Evolutionary conservation across 2,888 invertebrate genomes (phyloP), one percentile per base, ranked within the genome.

Genomic region (Euzophera pinguis): DNA sequence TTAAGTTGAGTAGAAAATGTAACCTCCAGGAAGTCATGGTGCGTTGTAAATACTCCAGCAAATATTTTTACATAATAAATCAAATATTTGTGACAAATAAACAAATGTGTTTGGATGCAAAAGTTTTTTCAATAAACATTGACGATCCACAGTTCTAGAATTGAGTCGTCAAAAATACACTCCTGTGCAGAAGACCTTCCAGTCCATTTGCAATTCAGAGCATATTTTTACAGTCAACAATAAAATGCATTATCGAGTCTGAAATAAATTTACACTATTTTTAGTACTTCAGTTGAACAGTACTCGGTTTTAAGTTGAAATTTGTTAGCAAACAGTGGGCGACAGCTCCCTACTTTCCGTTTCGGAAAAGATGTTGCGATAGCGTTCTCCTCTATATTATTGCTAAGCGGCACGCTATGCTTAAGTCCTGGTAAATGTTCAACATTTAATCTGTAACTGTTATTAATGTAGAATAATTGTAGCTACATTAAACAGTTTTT

Each of bases 331-430:
- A 78, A 78, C 70, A 76, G 60, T 63, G 54, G 65, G 65, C 69
- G 65, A 65, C 62, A 62, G 64, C 63, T 67, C 59, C 62, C 62
- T 65, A 61, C 69, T 71, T 77, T 76, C 72, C 71, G 72, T 62
- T 65, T 57, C 72, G 76, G 78, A 76, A 78, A 67, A 75, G 78
- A 82, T 82, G 65, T 22, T 68, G 57, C 64, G 78, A 81, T 81
- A 82, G 72, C 67, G 63, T 58, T 66, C 64, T 71, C 69, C 68
- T 62, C 61, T 58, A 58, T 64, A 75, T 65, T 77, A 84, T 78
- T 76, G 73, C 73, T 60, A 50, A 49, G 51, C 55, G 60, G 56
- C 85, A 85, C 84, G 84, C 84, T 50, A 76, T 39, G 49, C 47
- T 32, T 7, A n/a, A n/a, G 47, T 29, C 42, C 41, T 8, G 32